These are phyloP conservation scores for Dicyrtoma fusca DNA, from an alignment of 2,888 invertebrate genomes.

Conservation along the genomic window DNA sequence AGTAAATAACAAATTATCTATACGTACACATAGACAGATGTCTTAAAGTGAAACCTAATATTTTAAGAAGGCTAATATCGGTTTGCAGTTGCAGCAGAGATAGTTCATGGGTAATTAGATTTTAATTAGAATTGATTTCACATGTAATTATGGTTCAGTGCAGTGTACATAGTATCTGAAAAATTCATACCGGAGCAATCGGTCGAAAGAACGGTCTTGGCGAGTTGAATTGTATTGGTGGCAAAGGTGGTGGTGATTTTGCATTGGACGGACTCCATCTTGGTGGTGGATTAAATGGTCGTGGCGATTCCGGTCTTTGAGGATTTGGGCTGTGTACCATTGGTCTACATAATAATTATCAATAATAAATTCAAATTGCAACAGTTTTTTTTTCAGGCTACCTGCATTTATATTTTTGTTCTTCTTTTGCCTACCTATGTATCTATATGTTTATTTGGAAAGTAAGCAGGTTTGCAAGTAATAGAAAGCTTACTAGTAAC, in stretches of 20 bases:
- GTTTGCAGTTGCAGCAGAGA: too few relatives aligned
- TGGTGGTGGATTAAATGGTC: constrained; percentile 22
- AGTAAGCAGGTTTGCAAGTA: too few relatives aligned
- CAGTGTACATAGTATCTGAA: background rate
- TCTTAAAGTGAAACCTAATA: too few relatives aligned
- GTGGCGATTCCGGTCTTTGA: constrained; percentile 32
- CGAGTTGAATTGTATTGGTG: constrained; percentile 14
- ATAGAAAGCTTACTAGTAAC: too few relatives aligned
- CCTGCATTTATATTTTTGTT: too few relatives aligned
- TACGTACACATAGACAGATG: background rate
- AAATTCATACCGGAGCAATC: constrained; percentile 29
- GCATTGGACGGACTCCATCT: constrained; percentile 37
- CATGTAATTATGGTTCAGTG: background rate
- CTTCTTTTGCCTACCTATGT: too few relatives aligned
- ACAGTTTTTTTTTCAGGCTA: too few relatives aligned
- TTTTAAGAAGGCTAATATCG: too few relatives aligned
- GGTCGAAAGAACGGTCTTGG: constrained; percentile 36
- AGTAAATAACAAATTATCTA: background rate
- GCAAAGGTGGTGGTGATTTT: constrained; percentile 22
- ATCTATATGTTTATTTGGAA: too few relatives aligned
- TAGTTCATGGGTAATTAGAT: too few relatives aligned
- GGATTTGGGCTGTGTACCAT: constrained; percentile 10
- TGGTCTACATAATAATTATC: constrained; percentile 21
- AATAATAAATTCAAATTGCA: too few relatives aligned
- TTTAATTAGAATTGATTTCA: background rate